Base-by-base conservation (phyloP, 1,140 invertebrate species). In the Heliconius eleuchia region DNA sequence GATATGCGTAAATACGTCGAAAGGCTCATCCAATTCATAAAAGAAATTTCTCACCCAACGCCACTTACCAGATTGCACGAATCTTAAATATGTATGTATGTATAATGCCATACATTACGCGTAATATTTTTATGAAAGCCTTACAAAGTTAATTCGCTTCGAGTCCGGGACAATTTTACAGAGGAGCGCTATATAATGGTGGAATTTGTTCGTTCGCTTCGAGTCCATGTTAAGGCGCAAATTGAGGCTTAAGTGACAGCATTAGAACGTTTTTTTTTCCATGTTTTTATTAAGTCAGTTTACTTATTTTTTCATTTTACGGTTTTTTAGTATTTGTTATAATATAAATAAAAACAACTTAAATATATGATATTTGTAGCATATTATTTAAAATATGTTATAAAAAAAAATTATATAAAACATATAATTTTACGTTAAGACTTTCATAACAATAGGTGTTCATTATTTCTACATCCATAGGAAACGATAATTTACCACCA, bases 111-210 rank as follows among this genome's bases (percentile, higher is more conserved):
- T 85, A 86, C 83, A 86, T 86, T 85, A 84, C 75, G 72, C 82
- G 76, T 84, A 84, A 86, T 85, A 86, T 85, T 88, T 87, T 86
- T 86, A 87, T 78, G 73, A 88, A 85, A 82, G 82, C 86, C 85
- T 92, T 86, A 81, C 86, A 87, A 88, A 90, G 87, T 89, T 88
- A 91, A 89, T 91, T 89, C 87, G 86, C 89, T 82, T 85, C 80
- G 74, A 80, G 77, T 76, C 85, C 84, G 80, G 82, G 83, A 86
- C 87, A 86, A 87, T 89, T 92, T 92, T 85, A 87, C 83, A 85
- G 84, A 71, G 83, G 83, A 80, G 82, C 87, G 87, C 84, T 85
- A 86, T 91, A 88, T 90, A 88, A 92, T 92, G 86, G 91, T 87
- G 84, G 90, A 92, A 89, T 90, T 89, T 80, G 82, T 85, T 84